Conservation (phyloP, 2,888 invertebrate species). For the Drosophila monieri region DNA sequence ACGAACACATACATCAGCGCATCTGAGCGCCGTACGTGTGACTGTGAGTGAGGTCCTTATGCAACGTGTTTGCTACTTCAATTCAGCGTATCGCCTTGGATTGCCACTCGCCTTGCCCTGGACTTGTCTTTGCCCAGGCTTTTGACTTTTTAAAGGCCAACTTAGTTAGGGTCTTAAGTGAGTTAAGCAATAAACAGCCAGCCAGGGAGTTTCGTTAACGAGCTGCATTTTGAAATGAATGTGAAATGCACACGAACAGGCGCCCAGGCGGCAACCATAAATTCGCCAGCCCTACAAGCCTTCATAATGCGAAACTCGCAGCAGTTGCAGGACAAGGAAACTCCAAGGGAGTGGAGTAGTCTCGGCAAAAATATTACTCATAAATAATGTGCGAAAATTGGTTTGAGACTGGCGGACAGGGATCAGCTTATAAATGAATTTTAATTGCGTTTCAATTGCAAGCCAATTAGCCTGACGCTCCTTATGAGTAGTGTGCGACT, state of each 20-base stretch:
- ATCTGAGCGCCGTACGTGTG: conserved; percentile 1
- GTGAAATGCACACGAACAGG: conserved; percentile 73
- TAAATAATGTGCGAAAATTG: conserved; percentile 64
- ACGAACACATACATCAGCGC: conserved; percentile 28
- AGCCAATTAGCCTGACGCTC: conserved; percentile 59
- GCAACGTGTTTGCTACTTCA: conserved; percentile 40
- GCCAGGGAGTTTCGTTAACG: conserved; percentile 56
- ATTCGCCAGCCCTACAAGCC: conserved; percentile 41
- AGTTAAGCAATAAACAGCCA: conserved; percentile 43
- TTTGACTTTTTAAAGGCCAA: conserved; percentile 75
- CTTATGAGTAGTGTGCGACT: conserved; percentile 21
- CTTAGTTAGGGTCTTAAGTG: conserved; percentile 49
- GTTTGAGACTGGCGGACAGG: conserved; percentile 12
- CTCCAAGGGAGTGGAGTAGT: background rate
- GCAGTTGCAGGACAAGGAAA: conserved; percentile 6
- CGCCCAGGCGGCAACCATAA: conserved; percentile 39
- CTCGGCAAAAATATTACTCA: conserved; percentile 28
- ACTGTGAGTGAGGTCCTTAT: conserved; percentile 24
- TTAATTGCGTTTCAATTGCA: conserved; percentile 74
- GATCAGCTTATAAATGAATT: conserved; percentile 61
- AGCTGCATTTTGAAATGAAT: conserved; percentile 72
- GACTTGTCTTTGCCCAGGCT: conserved; percentile 26
- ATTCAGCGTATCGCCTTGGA: conserved; percentile 43
- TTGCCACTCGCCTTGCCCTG: conserved; percentile 32
- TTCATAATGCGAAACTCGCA: conserved; percentile 46